Percentiles rank a stretch among this genome's conserved stretches.
phyloP scores from a whole-genome alignment of 2,888 invertebrate genomes.

The Idaea dimidiata region DNA sequence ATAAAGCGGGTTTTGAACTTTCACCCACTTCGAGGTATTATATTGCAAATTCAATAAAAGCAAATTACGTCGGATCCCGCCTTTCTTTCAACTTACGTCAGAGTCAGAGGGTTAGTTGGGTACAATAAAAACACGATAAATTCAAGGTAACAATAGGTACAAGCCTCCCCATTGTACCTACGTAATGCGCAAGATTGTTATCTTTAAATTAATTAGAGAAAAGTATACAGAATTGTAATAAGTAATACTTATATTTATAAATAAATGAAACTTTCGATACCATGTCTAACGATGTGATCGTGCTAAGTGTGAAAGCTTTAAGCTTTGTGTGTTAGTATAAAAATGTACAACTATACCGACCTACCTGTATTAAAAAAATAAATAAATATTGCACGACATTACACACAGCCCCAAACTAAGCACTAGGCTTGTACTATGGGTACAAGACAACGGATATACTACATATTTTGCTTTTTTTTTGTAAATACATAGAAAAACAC shows the following conservation, averaged over 20 bases:
- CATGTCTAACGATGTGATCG: too few relatives aligned
- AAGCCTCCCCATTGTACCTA: constrained; percentile 8
- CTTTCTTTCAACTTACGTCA: constrained; percentile 25
- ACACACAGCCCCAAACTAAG: too few relatives aligned
- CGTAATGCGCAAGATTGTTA: constrained; percentile 7
- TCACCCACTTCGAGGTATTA: constrained; percentile 14
- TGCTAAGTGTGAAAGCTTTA: too few relatives aligned
- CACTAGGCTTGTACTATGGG: too few relatives aligned
- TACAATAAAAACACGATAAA: constrained; percentile 17
- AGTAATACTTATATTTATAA: neutral
- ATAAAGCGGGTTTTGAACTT: neutral
- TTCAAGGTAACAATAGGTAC: constrained; percentile 17
- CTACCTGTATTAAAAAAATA: too few relatives aligned
- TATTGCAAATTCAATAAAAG: constrained; percentile 21
- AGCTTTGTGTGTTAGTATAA: too few relatives aligned
- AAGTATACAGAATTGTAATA: neutral
- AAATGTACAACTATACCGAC: too few relatives aligned
- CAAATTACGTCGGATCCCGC: constrained; percentile 23
- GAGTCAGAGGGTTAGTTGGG: constrained; percentile 21
- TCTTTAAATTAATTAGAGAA: neutral
- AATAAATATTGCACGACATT: too few relatives aligned
- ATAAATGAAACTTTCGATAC: neutral
- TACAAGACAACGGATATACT: too few relatives aligned
- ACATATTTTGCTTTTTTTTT: too few relatives aligned
- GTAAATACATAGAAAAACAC: too few relatives aligned